A percentile compares a stretch with the other conserved stretches of the same genome.
Conservation (phyloP, 2,888 invertebrate species). For the Acanthococcus lagerstroemiae region DNA sequence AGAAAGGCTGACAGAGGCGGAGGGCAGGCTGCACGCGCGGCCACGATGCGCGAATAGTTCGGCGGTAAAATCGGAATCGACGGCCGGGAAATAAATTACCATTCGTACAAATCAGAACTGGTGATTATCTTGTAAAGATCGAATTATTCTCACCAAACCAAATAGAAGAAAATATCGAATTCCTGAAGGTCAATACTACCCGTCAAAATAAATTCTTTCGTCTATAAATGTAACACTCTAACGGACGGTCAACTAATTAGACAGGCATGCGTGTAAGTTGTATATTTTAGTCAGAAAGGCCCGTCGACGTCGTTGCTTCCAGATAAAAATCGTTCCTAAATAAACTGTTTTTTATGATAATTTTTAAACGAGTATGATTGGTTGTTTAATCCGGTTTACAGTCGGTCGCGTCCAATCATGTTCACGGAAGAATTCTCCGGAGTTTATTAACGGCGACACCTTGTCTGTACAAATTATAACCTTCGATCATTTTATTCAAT, state of each 20-base stretch:
- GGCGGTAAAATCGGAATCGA: no score
- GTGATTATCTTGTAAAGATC: conserved; percentile 29
- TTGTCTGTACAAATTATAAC: conserved; percentile 24
- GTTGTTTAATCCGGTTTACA: conserved; percentile 30
- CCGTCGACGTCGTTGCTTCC: background rate
- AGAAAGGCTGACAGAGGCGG: no score
- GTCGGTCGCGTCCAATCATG: conserved; percentile 24
- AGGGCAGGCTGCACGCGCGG: no score
- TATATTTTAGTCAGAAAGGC: background rate
- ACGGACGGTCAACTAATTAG: conserved; percentile 20
- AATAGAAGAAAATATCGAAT: conserved; percentile 22
- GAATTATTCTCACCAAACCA: conserved; percentile 10
- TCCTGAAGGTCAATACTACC: conserved; percentile 11
- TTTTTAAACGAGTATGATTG: conserved; percentile 29
- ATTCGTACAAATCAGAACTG: conserved; percentile 3
- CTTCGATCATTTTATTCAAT: no score
- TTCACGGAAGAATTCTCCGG: conserved; percentile 18
- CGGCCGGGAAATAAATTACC: background rate
- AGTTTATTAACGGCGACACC: conserved; percentile 27
- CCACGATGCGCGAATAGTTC: no score
- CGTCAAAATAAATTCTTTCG: conserved; percentile 17
- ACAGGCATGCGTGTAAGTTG: conserved; percentile 12
- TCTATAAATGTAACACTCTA: conserved; percentile 22
- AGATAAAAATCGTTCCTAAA: conserved; percentile 23
- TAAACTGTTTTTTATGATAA: conserved; percentile 26